phyloP scores from a whole-genome alignment of 2,888 invertebrate genomes.

The Therioaphis trifolii region DNA sequence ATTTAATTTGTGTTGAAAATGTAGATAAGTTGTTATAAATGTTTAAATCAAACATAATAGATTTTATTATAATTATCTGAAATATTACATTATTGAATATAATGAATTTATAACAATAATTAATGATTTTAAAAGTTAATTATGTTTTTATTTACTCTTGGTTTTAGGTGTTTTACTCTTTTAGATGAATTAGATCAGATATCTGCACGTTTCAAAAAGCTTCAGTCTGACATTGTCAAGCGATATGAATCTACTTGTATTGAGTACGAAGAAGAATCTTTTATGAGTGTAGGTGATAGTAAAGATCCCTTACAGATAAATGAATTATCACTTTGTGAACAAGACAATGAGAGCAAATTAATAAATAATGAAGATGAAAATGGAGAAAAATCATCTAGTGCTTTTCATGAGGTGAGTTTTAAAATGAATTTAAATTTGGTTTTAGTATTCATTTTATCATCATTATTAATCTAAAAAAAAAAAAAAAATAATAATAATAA shows the following conservation, averaged over 20 bases:
- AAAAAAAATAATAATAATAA: too few species aligned
- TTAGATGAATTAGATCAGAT: slow-evolving; percentile 64
- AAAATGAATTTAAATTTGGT: neutral
- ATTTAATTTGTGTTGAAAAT: too few species aligned
- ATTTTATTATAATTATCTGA: too few species aligned
- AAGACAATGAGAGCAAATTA: slow-evolving; percentile 3
- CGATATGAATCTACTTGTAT: slow-evolving; percentile 55
- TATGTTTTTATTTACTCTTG: neutral
- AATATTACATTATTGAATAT: too few species aligned
- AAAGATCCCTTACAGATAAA: neutral
- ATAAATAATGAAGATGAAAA: slow-evolving; percentile 33
- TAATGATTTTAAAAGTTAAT: too few species aligned
- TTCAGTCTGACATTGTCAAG: slow-evolving; percentile 53
- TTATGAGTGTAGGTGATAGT: slow-evolving; percentile 18
- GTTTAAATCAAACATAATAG: too few species aligned
- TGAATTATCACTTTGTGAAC: neutral
- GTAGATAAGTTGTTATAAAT: too few species aligned
- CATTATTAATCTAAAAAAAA: too few species aligned
- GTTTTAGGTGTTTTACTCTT: slow-evolving; percentile 63
- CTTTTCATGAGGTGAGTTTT: slow-evolving; percentile 44
- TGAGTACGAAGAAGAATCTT: slow-evolving; percentile 28
- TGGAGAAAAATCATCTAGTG: slow-evolving; percentile 37
- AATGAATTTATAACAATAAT: too few species aligned
- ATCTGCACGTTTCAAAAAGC: slow-evolving; percentile 43
- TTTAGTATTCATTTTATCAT: too few species aligned